Base-by-base conservation (phyloP, 2,113 vertebrate genomes). In the Solea solea region DNA sequence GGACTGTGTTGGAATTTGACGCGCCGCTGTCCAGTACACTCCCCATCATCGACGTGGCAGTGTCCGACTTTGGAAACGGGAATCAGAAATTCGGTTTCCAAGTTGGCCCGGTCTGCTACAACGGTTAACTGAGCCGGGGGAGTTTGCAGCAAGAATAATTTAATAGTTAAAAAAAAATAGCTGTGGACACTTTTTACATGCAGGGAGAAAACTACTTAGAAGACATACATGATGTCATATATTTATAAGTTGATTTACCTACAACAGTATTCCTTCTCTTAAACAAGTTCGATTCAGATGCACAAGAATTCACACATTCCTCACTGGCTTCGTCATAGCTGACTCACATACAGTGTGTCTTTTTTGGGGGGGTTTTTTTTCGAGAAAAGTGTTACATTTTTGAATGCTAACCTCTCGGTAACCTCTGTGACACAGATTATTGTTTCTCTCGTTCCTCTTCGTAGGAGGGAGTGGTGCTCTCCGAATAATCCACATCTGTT, bases 31-130 rank as follows among this genome's bases (percentile, higher is more conserved):
- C 97, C 67, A 94, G 95, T 71, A 94, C 95, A 73, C 93, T 99
- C 21, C 98, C 98, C 55, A 91, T 98, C 50, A 78, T 96, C 10
- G 97, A 99, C 62, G 95, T 99, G 78, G 95, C 96, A 67, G 95
- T 98, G 87, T 94, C 93, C 87, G 97, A 99, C 92, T 99, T 99
- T 88, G 97, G 97, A 67, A 96, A 95, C 34, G 92, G 93, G 74
- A 96, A 94, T 84, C 98, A 99, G 93, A 99, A 99, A 88, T 99
- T 99, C 85, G 98, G 98, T 89, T 99, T 99, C 88, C 95, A 98
- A 91, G 94, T 99, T 5, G 96, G 98, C 69, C 93, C 95, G 2
- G 95, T 95, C 84, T 99, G 98, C 87, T 99, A 93, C 88, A 95
- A 96, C 42, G 97, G 98, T 90, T 99, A 88, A 76, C n/a, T 1